Evolutionary conservation across 2,113 vertebrate species (phyloP).

Genomic region (Naja naja): DNA sequence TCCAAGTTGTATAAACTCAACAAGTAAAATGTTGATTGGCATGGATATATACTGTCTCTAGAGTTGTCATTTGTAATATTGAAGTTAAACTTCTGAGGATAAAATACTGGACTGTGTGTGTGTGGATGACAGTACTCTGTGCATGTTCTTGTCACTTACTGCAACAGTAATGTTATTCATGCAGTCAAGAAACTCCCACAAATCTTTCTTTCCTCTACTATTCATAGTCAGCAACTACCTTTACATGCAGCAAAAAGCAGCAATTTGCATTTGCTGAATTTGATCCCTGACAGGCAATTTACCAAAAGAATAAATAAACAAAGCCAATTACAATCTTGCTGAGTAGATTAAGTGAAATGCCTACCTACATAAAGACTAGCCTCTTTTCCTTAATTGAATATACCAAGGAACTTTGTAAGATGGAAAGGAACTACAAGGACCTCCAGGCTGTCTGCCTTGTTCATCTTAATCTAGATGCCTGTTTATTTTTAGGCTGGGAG

Average conservation of each 20-base stretch:
- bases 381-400: background rate
- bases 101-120: background rate
- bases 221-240: background rate
- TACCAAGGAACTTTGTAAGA: background rate
- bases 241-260: background rate
- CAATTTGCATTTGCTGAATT: background rate
- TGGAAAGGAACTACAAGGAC: background rate
- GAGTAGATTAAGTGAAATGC: background rate
- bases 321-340: background rate
- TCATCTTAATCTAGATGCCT: background rate
- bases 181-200: background rate
- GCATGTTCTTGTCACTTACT: background rate
- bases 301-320: background rate
- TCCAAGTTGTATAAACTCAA: background rate
- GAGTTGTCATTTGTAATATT: background rate
- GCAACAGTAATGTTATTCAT: background rate
- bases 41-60: background rate
- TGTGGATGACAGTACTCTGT: background rate
- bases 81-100: background rate
- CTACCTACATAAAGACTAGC: background rate
- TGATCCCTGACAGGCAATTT: background rate
- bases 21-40: background rate
- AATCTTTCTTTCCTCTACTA: background rate
- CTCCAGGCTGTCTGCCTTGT: background rate
- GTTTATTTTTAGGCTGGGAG: background rate